A percentile compares a stretch with the other conserved stretches of the same genome.
Evolutionary conservation across 2,888 invertebrate genomes (phyloP).

Genomic region (Lucinisca nassula): DNA sequence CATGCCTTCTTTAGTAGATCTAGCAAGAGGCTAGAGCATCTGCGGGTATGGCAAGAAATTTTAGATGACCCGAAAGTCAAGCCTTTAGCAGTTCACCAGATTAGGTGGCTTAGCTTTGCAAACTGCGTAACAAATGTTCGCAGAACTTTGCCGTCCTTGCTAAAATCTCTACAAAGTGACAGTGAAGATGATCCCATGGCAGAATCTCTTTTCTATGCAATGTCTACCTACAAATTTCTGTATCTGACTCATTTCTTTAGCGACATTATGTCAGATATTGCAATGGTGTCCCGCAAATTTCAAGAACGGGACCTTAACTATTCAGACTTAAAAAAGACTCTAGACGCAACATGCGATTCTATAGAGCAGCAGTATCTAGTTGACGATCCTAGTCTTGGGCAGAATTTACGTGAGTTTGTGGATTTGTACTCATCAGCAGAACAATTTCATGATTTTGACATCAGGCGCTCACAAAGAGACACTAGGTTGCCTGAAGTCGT

Average conservation of each 20-base stretch:
- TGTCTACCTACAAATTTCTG: slow-evolving; percentile 41
- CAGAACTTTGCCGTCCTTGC: slow-evolving; percentile 27
- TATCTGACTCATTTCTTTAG: slow-evolving; percentile 41
- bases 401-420: slow-evolving; percentile 23
- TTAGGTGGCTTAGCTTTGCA: slow-evolving; percentile 36
- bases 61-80: slow-evolving; percentile 32
- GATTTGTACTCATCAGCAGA: slow-evolving; percentile 4
- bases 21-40: slow-evolving; percentile 48
- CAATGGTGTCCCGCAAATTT: slow-evolving; percentile 27
- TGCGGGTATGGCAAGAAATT: slow-evolving; percentile 48
- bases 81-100: background rate
- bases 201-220: slow-evolving; percentile 16
- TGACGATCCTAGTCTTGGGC: slow-evolving; percentile 22
- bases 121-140: slow-evolving; percentile 37
- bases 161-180: slow-evolving; percentile 47
- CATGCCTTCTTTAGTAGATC: slow-evolving; percentile 40
- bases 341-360: slow-evolving; percentile 31
- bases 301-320: slow-evolving; percentile 30
- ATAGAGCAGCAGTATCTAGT: slow-evolving; percentile 53
- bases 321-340: slow-evolving; percentile 5
- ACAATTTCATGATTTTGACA: slow-evolving; percentile 25
- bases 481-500: slow-evolving; percentile 20
- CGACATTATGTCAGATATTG: slow-evolving; percentile 52
- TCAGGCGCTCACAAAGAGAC: slow-evolving; percentile 26
- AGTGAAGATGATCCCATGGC: slow-evolving; percentile 39